Base-by-base conservation (phyloP, 2,888 invertebrate species). In the Spodoptera littoralis region DNA sequence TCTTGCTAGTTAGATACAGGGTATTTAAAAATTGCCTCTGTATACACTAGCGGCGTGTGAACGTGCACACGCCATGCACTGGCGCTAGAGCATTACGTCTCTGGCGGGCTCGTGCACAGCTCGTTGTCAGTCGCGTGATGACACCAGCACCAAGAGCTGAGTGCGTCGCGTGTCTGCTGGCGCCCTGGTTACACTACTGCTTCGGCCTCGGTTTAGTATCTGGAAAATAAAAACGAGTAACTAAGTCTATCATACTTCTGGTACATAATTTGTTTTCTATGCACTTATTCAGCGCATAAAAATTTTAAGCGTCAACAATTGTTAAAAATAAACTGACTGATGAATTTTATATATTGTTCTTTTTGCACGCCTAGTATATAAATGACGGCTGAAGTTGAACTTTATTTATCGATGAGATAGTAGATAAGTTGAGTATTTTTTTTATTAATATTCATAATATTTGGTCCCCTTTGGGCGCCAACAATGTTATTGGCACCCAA, bases 161-260 rank as follows among this genome's bases (percentile, higher is more conserved):
- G 93, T 89, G 72, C 92, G 91, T 0, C 91, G 91, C 5, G 85
- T 70, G 0, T 91, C 90, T 0, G 61, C 63, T 8, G 83, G 79
- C 0, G 79, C 47, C 0, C 92, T 87, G 2, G 92, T 85, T 9
- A 88, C 82, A 69, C 92, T 93, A 73, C 79, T 87, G 70, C 91
- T 93, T 11, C 92, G 88, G 0, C 92, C 90, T 11, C 94, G 87
- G 81, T 94, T 94, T 42, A 94, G 79, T 30, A 90, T 88, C 94
- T 94, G 86, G 0, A 85, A 84, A 44, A 9, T 27, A 6, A 1
- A 5, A 24, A 24, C 9, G 4, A 9, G 36, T 9, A 36, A 6
- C 2, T 30, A 4, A 30, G 5, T 18, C 1, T 18, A 18, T 18
- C 18, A 18, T 18, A 2, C 18, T 18, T 18, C 18, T 18, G 2